Base-by-base conservation (phyloP, 2,797 vertebrate species). In the Cyprinella venusta region DNA sequence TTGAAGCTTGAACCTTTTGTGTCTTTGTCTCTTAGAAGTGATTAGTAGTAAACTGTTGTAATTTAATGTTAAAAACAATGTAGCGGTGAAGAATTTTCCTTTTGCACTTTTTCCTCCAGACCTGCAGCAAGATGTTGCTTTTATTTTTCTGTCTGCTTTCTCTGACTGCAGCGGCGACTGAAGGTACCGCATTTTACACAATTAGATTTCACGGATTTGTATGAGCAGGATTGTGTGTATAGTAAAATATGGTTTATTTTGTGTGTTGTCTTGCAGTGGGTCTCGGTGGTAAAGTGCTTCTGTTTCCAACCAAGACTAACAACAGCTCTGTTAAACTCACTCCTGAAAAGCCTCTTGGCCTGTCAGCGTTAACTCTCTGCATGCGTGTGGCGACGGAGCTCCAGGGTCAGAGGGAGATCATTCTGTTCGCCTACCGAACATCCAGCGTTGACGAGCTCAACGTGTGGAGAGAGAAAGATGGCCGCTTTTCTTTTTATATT, bases 351-450 rank as follows among this genome's bases (percentile, higher is more conserved):
- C 91, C 93, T 33, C 90, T 95, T 89, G 87, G 50, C 8, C 87
- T 95, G 15, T 83, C 15, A 38, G 94, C 93, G 61, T 95, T 96
- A 87, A 95, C 95, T 0, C 91, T 96, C 13, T 95, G 95, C 88
- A 91, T 96, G 94, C 92, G 93, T 0, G 87, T 95, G 50, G 90
- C 93, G 86, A 93, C 90, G 0, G 94, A 95, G 86, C 90, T 93
- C 56, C 89, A 91, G 0, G 91, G 89, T 0, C 88, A 92, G 1
- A 88, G 93, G 0, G 90, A 94, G 88, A 86, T 94, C 85, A 95
- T 95, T 89, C 90, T 95, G 71, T 95, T 95, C 13, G 93, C 94
- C 70, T 96, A 96, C 88, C 93, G 93, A 85, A 94, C 94, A 0
- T 0, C 2, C 0, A 0, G 1, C 0, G 0, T 0, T 0, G 65